Conservation (phyloP, 2,797 vertebrate genomes). For the Pangasius larnaudii region DNA sequence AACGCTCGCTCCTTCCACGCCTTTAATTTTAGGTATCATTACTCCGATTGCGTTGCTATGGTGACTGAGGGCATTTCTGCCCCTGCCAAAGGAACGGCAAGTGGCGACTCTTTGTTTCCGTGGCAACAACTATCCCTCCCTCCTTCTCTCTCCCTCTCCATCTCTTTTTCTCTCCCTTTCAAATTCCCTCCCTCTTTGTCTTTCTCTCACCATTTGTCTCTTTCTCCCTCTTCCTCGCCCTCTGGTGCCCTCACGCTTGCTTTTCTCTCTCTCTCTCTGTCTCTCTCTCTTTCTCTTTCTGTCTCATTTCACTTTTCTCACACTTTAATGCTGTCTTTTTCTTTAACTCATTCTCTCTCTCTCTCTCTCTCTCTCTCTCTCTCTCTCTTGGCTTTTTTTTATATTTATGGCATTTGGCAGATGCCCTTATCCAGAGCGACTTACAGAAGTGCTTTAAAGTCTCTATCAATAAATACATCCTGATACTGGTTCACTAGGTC, state of each 20-base stretch:
- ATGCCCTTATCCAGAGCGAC: too few species aligned
- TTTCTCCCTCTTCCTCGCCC: slow-evolving; percentile 28
- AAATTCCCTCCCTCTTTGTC: not conserved
- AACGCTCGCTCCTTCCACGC: slow-evolving; percentile 60
- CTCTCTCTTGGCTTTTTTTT: slow-evolving; percentile 25
- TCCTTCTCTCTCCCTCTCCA: slow-evolving; percentile 45
- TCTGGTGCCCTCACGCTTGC: slow-evolving; percentile 15
- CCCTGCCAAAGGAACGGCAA: slow-evolving; percentile 73
- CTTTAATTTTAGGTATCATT: slow-evolving; percentile 75
- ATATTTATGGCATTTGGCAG: not conserved
- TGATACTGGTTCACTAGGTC: too few species aligned
- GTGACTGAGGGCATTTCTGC: slow-evolving; percentile 77
- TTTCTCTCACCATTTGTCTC: not conserved
- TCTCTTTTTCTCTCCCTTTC: not conserved
- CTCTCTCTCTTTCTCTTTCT: slow-evolving; percentile 33
- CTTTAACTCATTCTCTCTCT: slow-evolving; percentile 14
- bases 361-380: slow-evolving; percentile 51
- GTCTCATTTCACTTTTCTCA: slow-evolving; percentile 19
- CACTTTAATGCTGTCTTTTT: slow-evolving; percentile 12
- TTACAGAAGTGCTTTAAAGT: too few species aligned
- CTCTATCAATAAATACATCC: too few species aligned
- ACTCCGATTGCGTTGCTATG: slow-evolving; percentile 80
- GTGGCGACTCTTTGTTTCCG: slow-evolving; percentile 79
- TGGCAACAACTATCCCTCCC: slow-evolving; percentile 77
- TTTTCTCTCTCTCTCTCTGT: slow-evolving; percentile 20